A percentile compares a stretch with the other conserved stretches of the same genome.
phyloP scores from a whole-genome alignment of 2,888 invertebrate species.

The Neoscelio sp. region DNA sequence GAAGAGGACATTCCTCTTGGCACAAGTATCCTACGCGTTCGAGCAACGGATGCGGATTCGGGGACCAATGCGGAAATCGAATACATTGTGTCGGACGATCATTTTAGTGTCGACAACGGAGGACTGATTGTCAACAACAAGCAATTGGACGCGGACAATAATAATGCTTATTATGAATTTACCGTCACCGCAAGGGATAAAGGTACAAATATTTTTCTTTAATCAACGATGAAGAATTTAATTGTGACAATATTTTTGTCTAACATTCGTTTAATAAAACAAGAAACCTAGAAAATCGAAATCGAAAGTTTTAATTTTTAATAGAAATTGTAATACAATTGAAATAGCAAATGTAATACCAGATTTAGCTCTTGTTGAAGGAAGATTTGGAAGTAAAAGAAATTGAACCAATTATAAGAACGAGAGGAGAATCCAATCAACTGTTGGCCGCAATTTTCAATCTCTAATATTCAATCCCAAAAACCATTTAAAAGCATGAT shows the following conservation, averaged over 20 bases:
- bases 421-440: slow-evolving; percentile 47
- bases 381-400: slow-evolving; percentile 37
- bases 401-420: slow-evolving; percentile 46
- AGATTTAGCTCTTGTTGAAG: slow-evolving; percentile 18
- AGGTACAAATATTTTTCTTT: slow-evolving; percentile 84
- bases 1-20: slow-evolving; percentile 97
- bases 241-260: no score
- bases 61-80: slow-evolving; percentile 98
- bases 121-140: slow-evolving; percentile 97
- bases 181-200: slow-evolving; percentile 97
- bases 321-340: background rate
- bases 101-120: slow-evolving; percentile 96
- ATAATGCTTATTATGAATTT: slow-evolving; percentile 98
- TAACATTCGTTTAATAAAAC: no score
- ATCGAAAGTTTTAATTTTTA: no score
- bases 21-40: slow-evolving; percentile 96
- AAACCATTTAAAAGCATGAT: slow-evolving; percentile 59
- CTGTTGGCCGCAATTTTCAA: slow-evolving; percentile 49
- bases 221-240: no score
- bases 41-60: slow-evolving; percentile 97
- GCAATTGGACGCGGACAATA: slow-evolving; percentile 97
- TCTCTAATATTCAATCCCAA: slow-evolving; percentile 61
- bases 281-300: no score
- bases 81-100: slow-evolving; percentile 95
- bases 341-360: slow-evolving; percentile 5